Percentiles rank a stretch among this genome's conserved stretches.
Evolutionary conservation across 2,888 invertebrate species (phyloP).

Genomic region (Hydriomena furcata): DNA sequence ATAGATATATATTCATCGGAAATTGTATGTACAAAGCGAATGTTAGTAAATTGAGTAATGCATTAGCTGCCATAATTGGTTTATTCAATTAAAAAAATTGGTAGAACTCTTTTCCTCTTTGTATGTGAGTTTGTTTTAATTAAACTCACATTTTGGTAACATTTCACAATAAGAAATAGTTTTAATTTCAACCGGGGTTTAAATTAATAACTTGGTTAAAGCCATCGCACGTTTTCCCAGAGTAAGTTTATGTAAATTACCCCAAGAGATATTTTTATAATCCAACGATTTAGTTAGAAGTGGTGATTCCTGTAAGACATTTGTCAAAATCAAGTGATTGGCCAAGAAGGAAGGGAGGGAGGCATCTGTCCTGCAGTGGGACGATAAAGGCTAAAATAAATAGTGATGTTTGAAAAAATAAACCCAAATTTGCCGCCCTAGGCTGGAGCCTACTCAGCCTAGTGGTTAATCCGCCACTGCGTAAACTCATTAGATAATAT

Average conservation of each 20-base stretch:
- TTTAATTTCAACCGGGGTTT: background rate
- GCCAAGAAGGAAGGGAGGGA: no score
- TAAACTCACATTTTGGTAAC: background rate
- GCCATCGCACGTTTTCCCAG: background rate
- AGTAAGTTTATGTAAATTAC: constrained; percentile 7
- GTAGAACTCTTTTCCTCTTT: background rate
- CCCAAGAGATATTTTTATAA: no score
- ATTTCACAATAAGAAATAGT: background rate
- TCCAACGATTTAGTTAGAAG: no score
- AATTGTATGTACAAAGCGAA: constrained; percentile 34
- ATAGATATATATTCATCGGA: constrained; percentile 25
- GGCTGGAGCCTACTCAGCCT: no score
- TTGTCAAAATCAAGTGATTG: no score
- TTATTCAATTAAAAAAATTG: constrained; percentile 2
- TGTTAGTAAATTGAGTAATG: constrained; percentile 15
- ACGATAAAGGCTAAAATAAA: no score
- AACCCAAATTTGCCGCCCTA: no score
- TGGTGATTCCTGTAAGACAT: no score
- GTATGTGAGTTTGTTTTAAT: background rate
- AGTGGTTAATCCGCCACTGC: no score
- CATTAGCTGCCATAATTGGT: constrained; percentile 9
- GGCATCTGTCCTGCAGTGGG: no score
- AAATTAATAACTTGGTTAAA: background rate
- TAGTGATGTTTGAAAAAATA: no score
- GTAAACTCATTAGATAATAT: no score